phyloP scores from a whole-genome alignment of 1,140 invertebrate species.

The Eufriesea mexicana region DNA sequence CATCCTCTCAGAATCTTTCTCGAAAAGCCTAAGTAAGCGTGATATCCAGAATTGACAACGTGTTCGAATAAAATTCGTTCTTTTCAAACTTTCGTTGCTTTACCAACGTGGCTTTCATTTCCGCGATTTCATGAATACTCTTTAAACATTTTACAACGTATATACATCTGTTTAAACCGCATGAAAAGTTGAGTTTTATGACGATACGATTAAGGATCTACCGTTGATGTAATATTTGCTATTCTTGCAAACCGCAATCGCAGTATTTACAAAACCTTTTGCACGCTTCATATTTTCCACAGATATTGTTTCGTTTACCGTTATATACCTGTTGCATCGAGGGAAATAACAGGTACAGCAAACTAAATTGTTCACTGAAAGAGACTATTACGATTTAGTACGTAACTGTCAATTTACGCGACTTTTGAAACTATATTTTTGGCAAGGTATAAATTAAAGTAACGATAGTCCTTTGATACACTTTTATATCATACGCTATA shows the following conservation, averaged over 20 bases:
- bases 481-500: no score
- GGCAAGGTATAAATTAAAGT: no score
- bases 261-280: constrained; percentile 36
- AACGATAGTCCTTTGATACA: no score
- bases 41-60: no score
- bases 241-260: constrained; percentile 20
- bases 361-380: constrained; percentile 39
- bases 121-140: no score
- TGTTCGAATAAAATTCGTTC: no score
- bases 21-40: no score
- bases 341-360: background rate
- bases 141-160: no score
- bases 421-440: background rate
- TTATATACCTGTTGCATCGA: constrained; percentile 36
- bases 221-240: constrained; percentile 37
- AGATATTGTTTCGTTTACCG: constrained; percentile 42
- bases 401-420: background rate
- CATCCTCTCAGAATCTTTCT: no score
- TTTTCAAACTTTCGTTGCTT: no score
- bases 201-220: background rate
- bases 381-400: constrained; percentile 6
- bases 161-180: background rate
- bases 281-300: constrained; percentile 21
- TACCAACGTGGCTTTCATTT: no score
- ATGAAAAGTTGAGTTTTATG: background rate